Base-by-base conservation (phyloP, 2,888 invertebrate species). In the Epirrhoe alternata region DNA sequence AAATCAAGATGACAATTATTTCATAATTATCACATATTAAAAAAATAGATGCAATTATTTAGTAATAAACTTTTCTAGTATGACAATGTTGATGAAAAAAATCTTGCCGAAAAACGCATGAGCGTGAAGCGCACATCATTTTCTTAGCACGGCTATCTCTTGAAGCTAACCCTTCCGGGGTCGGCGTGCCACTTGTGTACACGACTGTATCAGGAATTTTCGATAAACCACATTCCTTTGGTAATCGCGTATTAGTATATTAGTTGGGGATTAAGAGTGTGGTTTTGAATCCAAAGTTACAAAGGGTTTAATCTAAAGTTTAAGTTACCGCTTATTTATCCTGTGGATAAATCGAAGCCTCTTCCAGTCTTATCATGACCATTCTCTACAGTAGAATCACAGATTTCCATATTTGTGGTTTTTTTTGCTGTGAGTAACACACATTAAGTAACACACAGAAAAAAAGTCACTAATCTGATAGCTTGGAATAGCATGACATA, bases 171-270 rank as follows among this genome's bases (percentile, higher is more conserved):
- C 74, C 74, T 71, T 31, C 30, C 14, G 50, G 50, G 56, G 50
- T 6, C 47, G 24, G 72, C 77, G 72, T 74, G 77, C 77, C 79
- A 77, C 81, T 80, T 81, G 75, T 80, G 81, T 74, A 72, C 77
- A 76, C 78, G 81, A 78, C 77, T 77, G 80, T 83, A 83, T 83
- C 78, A 80, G 78, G 76, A 77, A 81, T 81, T 80, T 83, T 84
- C 84, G 85, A 85, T 85, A 82, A 78, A 78, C 82, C 79, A 75
- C 79, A 79, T 79, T 79, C 77, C 75, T 78, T 55, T 59, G 50
- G 65, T 63, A 57, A 66, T 66, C 68, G 53, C 45, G 69, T 71
- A 69, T 65, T 69, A 66, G 67, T 67, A 50, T 63, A 71, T 66
- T 68, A 64, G 66, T 66, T 61, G 33, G 24, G 57, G 52, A 65